Percentiles rank a stretch among this genome's conserved stretches.
Evolutionary conservation across 2,797 vertebrate species (phyloP).

Genomic region (Arvicola amphibius): DNA sequence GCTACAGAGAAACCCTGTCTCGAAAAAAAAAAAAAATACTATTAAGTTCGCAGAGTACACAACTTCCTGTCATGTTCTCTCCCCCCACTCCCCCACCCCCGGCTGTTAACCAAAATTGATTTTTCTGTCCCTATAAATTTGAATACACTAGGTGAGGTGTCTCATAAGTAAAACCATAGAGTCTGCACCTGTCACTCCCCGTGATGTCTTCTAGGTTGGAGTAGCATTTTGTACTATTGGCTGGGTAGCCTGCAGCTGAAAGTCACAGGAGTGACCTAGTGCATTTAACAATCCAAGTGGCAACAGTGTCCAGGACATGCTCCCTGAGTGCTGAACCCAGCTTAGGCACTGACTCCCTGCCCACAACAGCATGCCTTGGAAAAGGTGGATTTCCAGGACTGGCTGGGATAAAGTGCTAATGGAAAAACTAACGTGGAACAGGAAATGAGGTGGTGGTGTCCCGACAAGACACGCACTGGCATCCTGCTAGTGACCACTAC

Average conservation of each 20-base stretch:
- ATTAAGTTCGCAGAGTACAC: neutral
- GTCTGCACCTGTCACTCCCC: neutral
- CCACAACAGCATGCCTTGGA: neutral
- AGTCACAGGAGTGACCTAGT: neutral
- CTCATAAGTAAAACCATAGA: neutral
- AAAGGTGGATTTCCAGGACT: conserved; percentile 23
- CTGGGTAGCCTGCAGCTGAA: neutral
- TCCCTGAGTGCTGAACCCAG: neutral
- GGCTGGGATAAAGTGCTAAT: conserved; percentile 17
- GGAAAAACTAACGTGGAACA: conserved; percentile 39
- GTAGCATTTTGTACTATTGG: neutral
- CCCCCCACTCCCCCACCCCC: no score
- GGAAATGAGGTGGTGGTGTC: neutral
- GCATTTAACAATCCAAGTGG: neutral
- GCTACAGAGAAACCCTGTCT: no score
- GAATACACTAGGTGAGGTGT: neutral
- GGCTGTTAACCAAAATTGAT: neutral
- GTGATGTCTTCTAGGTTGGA: neutral
- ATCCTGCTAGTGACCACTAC: neutral
- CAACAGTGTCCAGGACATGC: neutral
- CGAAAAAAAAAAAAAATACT: conserved; percentile 16
- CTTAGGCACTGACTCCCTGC: neutral
- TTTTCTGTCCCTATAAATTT: neutral
- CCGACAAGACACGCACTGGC: neutral
- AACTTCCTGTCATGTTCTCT: neutral